Conservation (phyloP, 92 coral and sea anemone species). For the Porites rus region DNA sequence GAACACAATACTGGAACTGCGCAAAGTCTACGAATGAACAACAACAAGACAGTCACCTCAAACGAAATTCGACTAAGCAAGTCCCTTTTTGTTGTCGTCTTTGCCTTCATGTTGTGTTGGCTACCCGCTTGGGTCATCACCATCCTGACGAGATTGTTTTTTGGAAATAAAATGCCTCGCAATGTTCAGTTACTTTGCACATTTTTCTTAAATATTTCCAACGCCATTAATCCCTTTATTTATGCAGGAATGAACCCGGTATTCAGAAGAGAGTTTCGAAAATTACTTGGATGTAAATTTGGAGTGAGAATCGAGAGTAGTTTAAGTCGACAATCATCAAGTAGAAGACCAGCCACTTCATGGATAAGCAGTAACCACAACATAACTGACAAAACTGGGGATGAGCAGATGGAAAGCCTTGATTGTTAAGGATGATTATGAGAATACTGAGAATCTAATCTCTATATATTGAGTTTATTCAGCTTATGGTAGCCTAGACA, state of each 20-base stretch:
- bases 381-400: no score
- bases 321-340: not conserved
- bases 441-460: no score
- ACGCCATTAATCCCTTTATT: constrained; percentile 1
- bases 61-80: not conserved
- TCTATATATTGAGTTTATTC: no score
- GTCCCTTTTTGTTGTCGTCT: not conserved
- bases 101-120: constrained; percentile 12
- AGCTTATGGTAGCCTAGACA: no score
- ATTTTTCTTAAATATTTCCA: not conserved
- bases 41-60: not conserved
- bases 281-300: not conserved
- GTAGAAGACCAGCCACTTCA: not conserved
- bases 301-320: not conserved
- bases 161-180: not conserved
- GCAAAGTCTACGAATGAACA: not conserved
- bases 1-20: not conserved
- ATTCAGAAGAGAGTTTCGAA: not conserved
- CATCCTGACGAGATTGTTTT: not conserved
- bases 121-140: not conserved
- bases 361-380: no score
- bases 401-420: no score
- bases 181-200: not conserved
- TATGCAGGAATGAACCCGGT: constrained; percentile 3
- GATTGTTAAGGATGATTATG: no score